Percentiles rank a stretch among this genome's conserved stretches.
Evolutionary conservation across 2,113 vertebrate species (phyloP).

Genomic region (Oncorhynchus nerka): DNA sequence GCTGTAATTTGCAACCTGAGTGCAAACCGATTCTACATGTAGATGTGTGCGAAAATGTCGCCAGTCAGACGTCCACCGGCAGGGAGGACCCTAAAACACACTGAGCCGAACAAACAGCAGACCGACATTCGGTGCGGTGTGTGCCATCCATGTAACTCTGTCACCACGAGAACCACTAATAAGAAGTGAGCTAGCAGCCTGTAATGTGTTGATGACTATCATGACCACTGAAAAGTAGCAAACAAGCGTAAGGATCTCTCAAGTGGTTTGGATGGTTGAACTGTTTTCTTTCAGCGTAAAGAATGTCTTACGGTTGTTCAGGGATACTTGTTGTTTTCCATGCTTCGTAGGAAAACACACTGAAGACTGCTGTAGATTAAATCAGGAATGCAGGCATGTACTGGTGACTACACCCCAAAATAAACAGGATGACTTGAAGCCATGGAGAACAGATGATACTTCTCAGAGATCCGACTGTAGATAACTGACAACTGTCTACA

Average conservation of each 20-base stretch:
- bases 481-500: constrained; percentile 24
- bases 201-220: neutral
- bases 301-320: neutral
- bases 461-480: constrained; percentile 13
- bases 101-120: too few relatives aligned
- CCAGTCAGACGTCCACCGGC: too few relatives aligned
- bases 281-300: neutral
- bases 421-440: constrained; percentile 42
- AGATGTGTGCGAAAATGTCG: neutral
- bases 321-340: neutral
- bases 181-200: neutral
- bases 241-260: neutral
- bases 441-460: constrained; percentile 21
- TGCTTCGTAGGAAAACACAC: constrained; percentile 17
- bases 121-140: too few relatives aligned
- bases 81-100: too few relatives aligned
- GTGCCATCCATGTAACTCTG: neutral
- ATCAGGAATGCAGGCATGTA: constrained; percentile 12
- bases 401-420: constrained; percentile 19
- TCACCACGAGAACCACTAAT: neutral
- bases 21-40: neutral
- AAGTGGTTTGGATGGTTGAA: neutral
- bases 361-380: constrained; percentile 10
- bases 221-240: neutral
- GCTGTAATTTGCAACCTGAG: too few relatives aligned